Evolutionary conservation across 2,797 vertebrate genomes (phyloP).

Genomic region (Carduelis carduelis): DNA sequence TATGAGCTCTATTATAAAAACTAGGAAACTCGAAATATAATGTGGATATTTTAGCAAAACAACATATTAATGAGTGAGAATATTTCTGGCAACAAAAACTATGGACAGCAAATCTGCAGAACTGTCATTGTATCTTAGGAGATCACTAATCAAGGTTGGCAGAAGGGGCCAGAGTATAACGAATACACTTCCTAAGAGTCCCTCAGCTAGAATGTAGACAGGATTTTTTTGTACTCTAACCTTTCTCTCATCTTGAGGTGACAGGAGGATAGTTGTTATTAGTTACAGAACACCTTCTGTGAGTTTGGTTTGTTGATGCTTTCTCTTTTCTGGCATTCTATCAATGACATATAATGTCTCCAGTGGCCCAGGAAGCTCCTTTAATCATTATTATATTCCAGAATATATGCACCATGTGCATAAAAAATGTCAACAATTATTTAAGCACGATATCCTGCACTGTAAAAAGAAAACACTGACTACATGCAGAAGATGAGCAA

Average conservation of each 20-base stretch:
- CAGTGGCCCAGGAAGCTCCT: not conserved
- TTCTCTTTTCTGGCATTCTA: not conserved
- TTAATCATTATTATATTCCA: not conserved
- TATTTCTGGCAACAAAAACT: not conserved
- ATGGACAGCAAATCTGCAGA: not conserved
- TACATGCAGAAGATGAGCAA: not conserved
- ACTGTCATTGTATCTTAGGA: not conserved
- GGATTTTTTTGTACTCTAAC: not conserved
- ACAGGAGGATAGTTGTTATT: not conserved
- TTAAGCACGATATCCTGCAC: not conserved
- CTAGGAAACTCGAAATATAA: not conserved
- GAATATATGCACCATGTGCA: not conserved
- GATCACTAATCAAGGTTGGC: not conserved
- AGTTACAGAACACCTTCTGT: not conserved
- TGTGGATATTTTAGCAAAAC: not conserved
- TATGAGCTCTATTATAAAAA: not conserved
- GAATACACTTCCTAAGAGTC: not conserved
- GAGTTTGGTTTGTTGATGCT: not conserved
- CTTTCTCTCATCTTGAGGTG: not conserved
- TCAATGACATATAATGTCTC: not conserved
- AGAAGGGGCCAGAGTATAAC: not conserved
- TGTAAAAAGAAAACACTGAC: not conserved
- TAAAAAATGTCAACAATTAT: not conserved
- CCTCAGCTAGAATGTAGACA: not conserved
- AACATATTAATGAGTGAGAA: not conserved